Base-by-base conservation (phyloP, 53 echinoderm and acorn worm species). In the Temnopleurus reevesii region DNA sequence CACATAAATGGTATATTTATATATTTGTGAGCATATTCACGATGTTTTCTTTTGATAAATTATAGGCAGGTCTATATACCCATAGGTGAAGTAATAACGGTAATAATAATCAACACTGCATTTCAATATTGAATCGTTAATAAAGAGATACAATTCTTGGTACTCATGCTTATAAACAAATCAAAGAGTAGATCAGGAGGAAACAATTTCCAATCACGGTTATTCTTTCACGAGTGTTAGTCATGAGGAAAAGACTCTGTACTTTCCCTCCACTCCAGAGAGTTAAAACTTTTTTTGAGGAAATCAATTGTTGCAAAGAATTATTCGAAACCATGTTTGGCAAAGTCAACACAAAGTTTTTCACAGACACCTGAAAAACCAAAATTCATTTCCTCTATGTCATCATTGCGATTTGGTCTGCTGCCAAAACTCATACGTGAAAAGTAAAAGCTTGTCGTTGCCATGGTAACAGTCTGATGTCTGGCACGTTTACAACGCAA, bases 351-450 rank as follows among this genome's bases (percentile, higher is more conserved):
- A 71, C 4, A 21, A 71, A 35, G 71, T 71, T 71, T 23, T n/a
- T n/a, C n/a, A n/a, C 71, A 71, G 71, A 71, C 71, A 71, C 71
- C 38, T 71, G 71, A 71, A 71, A 71, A 71, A 23, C 71, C 71
- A n/a, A 71, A 34, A 41, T n/a, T 71, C 41, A 41, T 10, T 71
- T 71, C 71, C 71, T 41, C 71, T 71, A 71, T 41, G 71, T 71
- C 71, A 71, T 23, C 41, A 41, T 41, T 41, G 71, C 21, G 71
- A 71, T 41, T 71, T 71, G 71, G 71, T 71, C 71, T 43, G 71
- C 71, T 71, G 71, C 71, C 71, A 71, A 13, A 71, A 41, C 21
- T 36, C 71, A 5, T 8, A 21, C 9, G 46, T 49, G 79, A 79
- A 79, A n/a, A 79, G 46, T 47, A 79, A 79, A 49, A 35, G 79